phyloP scores from a whole-genome alignment of 2,113 vertebrate genomes.

The Equus quagga region DNA sequence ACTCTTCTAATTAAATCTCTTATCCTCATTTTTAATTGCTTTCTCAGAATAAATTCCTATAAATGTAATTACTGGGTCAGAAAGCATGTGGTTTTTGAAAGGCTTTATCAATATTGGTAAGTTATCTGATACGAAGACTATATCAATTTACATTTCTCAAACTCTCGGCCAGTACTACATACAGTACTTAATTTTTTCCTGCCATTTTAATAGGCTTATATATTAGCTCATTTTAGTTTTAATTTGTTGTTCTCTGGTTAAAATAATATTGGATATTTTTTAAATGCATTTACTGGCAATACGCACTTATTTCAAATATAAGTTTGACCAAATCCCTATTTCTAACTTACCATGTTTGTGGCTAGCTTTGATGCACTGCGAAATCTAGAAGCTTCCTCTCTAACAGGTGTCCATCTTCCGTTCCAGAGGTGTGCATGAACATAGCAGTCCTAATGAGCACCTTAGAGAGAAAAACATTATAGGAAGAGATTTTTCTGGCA shows the following conservation, averaged over 20 bases:
- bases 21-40: background rate
- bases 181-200: background rate
- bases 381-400: background rate
- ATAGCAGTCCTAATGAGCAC: background rate
- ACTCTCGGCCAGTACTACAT: background rate
- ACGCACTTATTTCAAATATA: background rate
- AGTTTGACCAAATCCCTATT: background rate
- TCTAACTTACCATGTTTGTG: background rate
- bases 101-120: background rate
- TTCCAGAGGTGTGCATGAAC: background rate
- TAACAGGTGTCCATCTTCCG: background rate
- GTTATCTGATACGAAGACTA: background rate
- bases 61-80: constrained; percentile 15
- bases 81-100: background rate
- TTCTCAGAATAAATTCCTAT: constrained; percentile 33
- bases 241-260: background rate
- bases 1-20: background rate
- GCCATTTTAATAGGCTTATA: background rate
- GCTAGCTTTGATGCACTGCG: background rate
- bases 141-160: background rate
- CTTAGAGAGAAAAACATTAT: background rate
- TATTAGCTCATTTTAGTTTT: constrained; percentile 12
- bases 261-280: background rate
- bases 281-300: background rate
- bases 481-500: background rate